Evolutionary conservation across 2,888 invertebrate genomes (phyloP).

Genomic region (Plutella xylostella): DNA sequence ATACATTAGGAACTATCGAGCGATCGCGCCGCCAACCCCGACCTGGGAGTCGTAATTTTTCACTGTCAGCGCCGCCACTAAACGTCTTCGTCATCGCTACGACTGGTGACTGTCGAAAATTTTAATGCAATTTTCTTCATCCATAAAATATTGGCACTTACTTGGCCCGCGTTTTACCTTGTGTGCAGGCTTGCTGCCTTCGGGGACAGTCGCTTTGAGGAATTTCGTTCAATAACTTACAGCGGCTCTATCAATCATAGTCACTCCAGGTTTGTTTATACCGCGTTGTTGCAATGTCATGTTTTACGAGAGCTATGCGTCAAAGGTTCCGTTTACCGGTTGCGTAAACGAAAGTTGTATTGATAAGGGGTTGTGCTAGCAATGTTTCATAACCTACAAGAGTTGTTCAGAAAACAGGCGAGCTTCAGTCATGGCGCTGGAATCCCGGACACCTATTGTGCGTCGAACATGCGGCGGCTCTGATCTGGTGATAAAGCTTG

Average conservation of each 20-base stretch:
- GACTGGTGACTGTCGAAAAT: conserved; percentile 60
- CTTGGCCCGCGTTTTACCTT: conserved; percentile 21
- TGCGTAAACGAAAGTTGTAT: conserved; percentile 18
- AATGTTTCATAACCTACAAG: conserved; percentile 23
- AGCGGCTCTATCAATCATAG: conserved; percentile 28
- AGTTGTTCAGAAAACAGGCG: conserved; percentile 31
- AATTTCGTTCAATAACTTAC: conserved; percentile 2
- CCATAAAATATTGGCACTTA: conserved; percentile 33
- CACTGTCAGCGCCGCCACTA: conserved; percentile 58
- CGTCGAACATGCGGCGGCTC: conserved; percentile 27
- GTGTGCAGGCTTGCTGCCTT: conserved; percentile 19
- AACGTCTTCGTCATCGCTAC: conserved; percentile 57
- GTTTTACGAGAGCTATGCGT: conserved; percentile 35
- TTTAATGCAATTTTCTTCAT: conserved; percentile 48
- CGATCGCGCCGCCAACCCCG: conserved; percentile 44
- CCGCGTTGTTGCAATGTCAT: conserved; percentile 25
- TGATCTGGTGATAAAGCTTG: conserved; percentile 49
- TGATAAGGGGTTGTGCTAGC: background rate
- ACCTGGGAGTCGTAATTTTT: conserved; percentile 56
- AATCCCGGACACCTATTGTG: conserved; percentile 50
- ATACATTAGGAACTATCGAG: conserved; percentile 63
- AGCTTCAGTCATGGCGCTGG: conserved; percentile 41
- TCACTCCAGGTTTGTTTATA: conserved; percentile 26
- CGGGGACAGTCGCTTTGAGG: background rate
- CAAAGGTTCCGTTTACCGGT: conserved; percentile 27